Evolutionary conservation across 2,797 vertebrate species (phyloP).

Genomic region (Fistularia commersonii): DNA sequence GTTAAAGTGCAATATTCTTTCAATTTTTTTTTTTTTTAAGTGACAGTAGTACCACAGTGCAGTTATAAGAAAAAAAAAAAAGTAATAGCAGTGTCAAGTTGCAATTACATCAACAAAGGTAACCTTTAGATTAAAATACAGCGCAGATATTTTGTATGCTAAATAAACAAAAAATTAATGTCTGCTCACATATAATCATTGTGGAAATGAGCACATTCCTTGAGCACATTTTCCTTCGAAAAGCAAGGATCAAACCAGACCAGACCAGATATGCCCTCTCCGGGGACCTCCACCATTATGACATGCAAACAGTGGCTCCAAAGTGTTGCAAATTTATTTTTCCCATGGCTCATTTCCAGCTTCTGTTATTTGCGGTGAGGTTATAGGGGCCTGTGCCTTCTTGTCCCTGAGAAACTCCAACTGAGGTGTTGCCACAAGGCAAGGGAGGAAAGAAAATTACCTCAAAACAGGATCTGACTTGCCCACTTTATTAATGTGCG

Average conservation of each 20-base stretch:
- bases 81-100: too few species aligned
- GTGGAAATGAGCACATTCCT: too few species aligned
- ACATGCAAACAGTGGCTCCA: slow-evolving; percentile 6
- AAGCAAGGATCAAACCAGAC: slow-evolving; percentile 15
- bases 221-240: neutral
- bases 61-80: too few species aligned
- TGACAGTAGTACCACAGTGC: too few species aligned
- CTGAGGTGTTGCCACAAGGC: slow-evolving; percentile 47
- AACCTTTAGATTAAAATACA: too few species aligned
- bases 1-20: too few species aligned
- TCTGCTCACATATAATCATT: neutral
- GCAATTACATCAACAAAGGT: too few species aligned
- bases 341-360: slow-evolving; percentile 64
- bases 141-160: too few species aligned
- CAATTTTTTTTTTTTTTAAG: too few species aligned
- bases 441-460: slow-evolving; percentile 1
- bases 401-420: slow-evolving; percentile 57
- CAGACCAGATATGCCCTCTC: slow-evolving; percentile 26
- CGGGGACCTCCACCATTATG: slow-evolving; percentile 13
- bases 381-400: slow-evolving; percentile 53
- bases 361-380: slow-evolving; percentile 53
- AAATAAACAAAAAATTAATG: too few species aligned
- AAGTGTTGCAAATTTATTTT: slow-evolving; percentile 65
- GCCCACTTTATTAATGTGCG: slow-evolving; percentile 29
- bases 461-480: slow-evolving; percentile 48